Conservation (phyloP, 2,888 invertebrate genomes). For the Hyppa rectilinea region DNA sequence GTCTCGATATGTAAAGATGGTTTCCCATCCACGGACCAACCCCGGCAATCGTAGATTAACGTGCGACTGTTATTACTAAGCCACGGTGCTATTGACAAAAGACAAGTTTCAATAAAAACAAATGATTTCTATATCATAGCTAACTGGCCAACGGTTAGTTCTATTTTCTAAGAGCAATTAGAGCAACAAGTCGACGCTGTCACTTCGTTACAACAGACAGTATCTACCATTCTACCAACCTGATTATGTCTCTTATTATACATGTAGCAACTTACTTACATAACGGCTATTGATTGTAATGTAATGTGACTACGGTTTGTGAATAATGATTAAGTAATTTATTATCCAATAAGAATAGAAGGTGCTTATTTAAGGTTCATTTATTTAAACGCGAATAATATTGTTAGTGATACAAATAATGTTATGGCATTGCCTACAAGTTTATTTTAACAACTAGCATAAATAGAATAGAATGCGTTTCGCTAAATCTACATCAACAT, state of each 20-base stretch:
- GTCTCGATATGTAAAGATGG: too few species aligned
- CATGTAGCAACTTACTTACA: slow-evolving; percentile 57
- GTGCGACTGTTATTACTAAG: too few species aligned
- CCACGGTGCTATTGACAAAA: too few species aligned
- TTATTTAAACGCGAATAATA: background rate
- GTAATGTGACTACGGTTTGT: slow-evolving; percentile 40
- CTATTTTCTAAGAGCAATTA: slow-evolving; percentile 23
- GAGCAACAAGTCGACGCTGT: slow-evolving; percentile 37
- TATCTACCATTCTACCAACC: too few species aligned
- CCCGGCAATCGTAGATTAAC: too few species aligned
- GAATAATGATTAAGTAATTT: slow-evolving; percentile 31
- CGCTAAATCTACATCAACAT: too few species aligned
- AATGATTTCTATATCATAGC: background rate
- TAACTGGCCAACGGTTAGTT: slow-evolving; percentile 5
- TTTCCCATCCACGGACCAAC: too few species aligned
- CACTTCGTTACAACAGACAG: slow-evolving; percentile 48
- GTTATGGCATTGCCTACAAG: background rate
- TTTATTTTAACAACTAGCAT: background rate
- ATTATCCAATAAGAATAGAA: slow-evolving; percentile 28
- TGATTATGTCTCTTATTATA: slow-evolving; percentile 21
- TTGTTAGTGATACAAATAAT: background rate
- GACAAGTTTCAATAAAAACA: background rate
- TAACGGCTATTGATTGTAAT: slow-evolving; percentile 40
- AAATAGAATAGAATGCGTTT: background rate
- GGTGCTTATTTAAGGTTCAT: background rate